A percentile compares a stretch with the other conserved stretches of the same genome.
Conservation (phyloP, 35 echinoderm and acorn worm genomes). For the Stichopus chloronotus region DNA sequence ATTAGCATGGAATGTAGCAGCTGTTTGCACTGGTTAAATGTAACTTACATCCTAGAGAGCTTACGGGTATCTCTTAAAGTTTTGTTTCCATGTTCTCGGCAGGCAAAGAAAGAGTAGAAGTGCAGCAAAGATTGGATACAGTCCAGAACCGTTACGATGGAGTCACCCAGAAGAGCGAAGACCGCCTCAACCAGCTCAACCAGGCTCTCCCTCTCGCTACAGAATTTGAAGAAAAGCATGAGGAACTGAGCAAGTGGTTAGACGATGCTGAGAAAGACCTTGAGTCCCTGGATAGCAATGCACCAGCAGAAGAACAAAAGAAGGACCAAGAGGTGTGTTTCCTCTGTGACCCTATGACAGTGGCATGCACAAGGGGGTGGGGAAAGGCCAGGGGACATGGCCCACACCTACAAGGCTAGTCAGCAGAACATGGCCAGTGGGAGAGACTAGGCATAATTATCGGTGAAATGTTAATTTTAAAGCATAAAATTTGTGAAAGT, state of each 20-base stretch:
- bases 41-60: too few relatives aligned
- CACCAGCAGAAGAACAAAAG: conserved; percentile 84
- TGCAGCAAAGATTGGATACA: conserved; percentile 92
- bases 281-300: conserved; percentile 74
- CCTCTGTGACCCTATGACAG: background rate
- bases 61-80: too few relatives aligned
- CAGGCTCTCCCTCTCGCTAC: conserved; percentile 83
- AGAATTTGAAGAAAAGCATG: conserved; percentile 82
- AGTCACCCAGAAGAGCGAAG: conserved; percentile 84
- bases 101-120: conserved; percentile 93
- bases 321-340: conserved; percentile 83
- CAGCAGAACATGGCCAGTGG: too few relatives aligned
- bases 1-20: too few relatives aligned
- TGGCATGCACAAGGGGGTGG: background rate
- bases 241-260: conserved; percentile 75
- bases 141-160: conserved; percentile 91
- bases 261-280: conserved; percentile 81
- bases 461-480: too few relatives aligned
- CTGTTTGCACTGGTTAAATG: too few relatives aligned
- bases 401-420: too few relatives aligned
- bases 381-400: background rate
- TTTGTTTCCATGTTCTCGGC: background rate
- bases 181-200: conserved; percentile 75
- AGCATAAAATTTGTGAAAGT: too few relatives aligned
- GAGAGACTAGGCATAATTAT: too few relatives aligned